Evolutionary conservation across 2,888 invertebrate species (phyloP), one percentile per base, ranked within the genome.

Genomic region (Tortrix viridana): DNA sequence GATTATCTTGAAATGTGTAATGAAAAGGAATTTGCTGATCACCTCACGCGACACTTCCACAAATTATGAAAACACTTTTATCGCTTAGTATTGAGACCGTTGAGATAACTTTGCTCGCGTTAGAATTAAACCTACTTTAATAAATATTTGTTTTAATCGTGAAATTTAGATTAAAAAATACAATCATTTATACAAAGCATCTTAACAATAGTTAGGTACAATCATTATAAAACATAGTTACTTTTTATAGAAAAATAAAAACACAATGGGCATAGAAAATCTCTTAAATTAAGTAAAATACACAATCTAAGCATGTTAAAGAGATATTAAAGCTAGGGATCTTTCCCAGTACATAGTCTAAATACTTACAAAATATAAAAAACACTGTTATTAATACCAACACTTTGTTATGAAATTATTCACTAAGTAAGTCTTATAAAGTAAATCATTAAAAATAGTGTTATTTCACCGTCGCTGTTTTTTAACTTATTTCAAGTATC

Each of bases 321-420:
- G 32, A 63, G 53, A 53, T 48, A 63, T 63, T 63, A 63, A 63
- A 63, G 52, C 63, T 43, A 47, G n/a, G 22, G 26, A 50, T 38
- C 47, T 50, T 32, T 50, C 50, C 46, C 38, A 19, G 62, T 46
- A 62, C 56, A 57, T 46, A 32, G 22, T 62, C 62, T 57, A 62
- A 57, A 62, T 22, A 16, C 44, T 56, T 57, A 59, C 37, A 57
- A 61, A 61, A 44, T 43, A 55, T 32, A 43, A n/a, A 55, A 56
- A 56, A 49, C 43, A 47, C 32, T 2, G 5, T 37, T n/a, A 56
- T 46, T 56, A 56, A 46, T 50, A 50, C 14, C 2, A 41, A 16
- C 20, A 46, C 46, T 46, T 6, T 12, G 46, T 20, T 7, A 19
- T 18, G 6, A 46, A 46, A 46, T 12, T 46, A 46, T 1, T 46